Percentiles rank a stretch among this genome's conserved stretches.
Conservation (phyloP, 92 coral and sea anemone genomes). For the Zoanthus sansibaricus region DNA sequence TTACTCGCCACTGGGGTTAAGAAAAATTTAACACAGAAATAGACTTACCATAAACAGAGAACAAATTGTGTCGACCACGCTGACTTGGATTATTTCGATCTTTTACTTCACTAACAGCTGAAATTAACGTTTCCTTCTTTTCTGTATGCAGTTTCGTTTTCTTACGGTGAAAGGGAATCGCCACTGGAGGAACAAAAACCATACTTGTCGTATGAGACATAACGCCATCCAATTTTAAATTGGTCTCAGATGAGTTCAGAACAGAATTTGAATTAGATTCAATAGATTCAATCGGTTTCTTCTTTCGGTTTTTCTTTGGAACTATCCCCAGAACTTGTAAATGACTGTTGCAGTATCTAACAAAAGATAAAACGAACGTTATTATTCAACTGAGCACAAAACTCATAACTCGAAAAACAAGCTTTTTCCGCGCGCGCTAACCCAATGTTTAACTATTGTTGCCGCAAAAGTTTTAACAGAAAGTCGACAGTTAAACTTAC, state of each 20-base stretch:
- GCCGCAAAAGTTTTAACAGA: neutral
- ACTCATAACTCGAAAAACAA: neutral
- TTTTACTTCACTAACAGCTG: constrained; percentile 76
- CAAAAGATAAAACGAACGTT: constrained; percentile 29
- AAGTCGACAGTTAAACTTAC: constrained; percentile 75
- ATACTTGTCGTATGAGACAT: constrained; percentile 79
- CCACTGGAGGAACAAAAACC: constrained; percentile 76
- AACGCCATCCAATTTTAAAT: constrained; percentile 81
- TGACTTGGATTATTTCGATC: constrained; percentile 69
- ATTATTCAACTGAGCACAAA: constrained; percentile 31
- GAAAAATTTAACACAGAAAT: neutral
- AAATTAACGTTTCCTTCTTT: constrained; percentile 60
- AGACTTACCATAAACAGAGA: constrained; percentile 87
- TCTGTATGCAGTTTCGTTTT: constrained; percentile 68
- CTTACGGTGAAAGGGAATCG: constrained; percentile 73
- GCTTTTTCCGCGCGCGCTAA: constrained; percentile 16
- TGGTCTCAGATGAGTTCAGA: constrained; percentile 56
- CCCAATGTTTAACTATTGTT: neutral
- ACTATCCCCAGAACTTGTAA: constrained; percentile 97
- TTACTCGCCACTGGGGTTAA: neutral
- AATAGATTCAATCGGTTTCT: constrained; percentile 83
- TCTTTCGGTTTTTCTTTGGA: constrained; percentile 94
- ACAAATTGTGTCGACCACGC: constrained; percentile 77
- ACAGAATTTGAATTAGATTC: constrained; percentile 72
- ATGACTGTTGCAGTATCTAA: constrained; percentile 99